Evolutionary conservation across 2,113 vertebrate genomes (phyloP).

Genomic region (Onychostoma macrolepis): DNA sequence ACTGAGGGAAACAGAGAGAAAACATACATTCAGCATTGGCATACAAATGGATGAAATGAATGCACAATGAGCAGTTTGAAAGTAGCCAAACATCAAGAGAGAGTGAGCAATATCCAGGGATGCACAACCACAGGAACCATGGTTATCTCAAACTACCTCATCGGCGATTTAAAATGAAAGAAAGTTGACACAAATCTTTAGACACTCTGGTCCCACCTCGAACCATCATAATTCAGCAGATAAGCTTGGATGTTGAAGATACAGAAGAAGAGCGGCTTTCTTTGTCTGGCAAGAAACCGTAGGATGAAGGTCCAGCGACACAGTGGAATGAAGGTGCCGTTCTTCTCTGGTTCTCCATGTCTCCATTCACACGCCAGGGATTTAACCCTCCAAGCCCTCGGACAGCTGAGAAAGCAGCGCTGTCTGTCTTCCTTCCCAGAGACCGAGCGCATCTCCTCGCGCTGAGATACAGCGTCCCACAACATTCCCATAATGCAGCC

Average conservation of each 20-base stretch:
- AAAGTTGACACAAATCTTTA: background rate
- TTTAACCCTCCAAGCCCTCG: conserved; percentile 73
- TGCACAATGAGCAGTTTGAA: background rate
- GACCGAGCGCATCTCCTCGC: conserved; percentile 62
- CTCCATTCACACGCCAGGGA: conserved; percentile 62
- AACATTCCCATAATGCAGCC: conserved; percentile 60
- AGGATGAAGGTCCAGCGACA: conserved; percentile 55
- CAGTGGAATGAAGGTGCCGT: conserved; percentile 56
- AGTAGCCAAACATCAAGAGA: background rate
- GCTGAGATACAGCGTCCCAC: conserved; percentile 62
- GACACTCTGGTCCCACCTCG: conserved; percentile 61
- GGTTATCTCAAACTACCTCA: background rate
- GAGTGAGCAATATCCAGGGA: background rate
- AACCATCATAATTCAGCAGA: conserved; percentile 63
- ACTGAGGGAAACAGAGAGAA: conserved; percentile 74
- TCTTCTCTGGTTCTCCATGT: conserved; percentile 63
- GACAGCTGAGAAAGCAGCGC: conserved; percentile 76
- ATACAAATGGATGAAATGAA: background rate
- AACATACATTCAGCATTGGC: background rate
- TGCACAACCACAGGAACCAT: conserved; percentile 15
- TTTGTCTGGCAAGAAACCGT: conserved; percentile 58
- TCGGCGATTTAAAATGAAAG: background rate
- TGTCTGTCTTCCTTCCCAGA: conserved; percentile 60
- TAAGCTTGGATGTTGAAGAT: background rate
- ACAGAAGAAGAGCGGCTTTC: conserved; percentile 50